Conservation (phyloP, 92 coral and sea anemone genomes). For the Epizoanthus stellaris region DNA sequence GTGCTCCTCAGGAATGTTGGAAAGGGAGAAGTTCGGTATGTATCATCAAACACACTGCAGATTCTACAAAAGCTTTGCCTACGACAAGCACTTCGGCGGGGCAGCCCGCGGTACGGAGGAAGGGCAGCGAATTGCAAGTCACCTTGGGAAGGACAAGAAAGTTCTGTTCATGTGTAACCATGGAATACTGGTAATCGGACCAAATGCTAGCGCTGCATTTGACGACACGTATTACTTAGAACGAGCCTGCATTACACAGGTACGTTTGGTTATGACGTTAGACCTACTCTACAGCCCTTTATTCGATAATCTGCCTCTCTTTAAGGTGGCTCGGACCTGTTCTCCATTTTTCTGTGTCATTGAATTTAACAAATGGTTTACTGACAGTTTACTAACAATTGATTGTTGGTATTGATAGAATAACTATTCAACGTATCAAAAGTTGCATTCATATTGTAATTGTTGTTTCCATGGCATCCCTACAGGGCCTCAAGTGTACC, state of each 20-base stretch:
- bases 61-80: constrained; percentile 76
- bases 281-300: too few species aligned
- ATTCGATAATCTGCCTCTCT: too few species aligned
- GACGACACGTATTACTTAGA: constrained; percentile 68
- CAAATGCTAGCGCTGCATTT: constrained; percentile 64
- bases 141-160: constrained; percentile 58
- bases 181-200: constrained; percentile 68
- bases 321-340: too few species aligned
- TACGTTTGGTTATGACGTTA: constrained; percentile 4
- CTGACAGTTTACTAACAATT: too few species aligned
- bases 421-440: too few species aligned
- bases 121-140: constrained; percentile 75
- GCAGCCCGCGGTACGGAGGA: constrained; percentile 54
- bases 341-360: too few species aligned
- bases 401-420: too few species aligned
- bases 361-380: too few species aligned
- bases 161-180: constrained; percentile 87
- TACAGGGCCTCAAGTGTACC: too few species aligned
- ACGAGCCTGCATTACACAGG: constrained; percentile 77
- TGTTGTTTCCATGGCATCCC: too few species aligned
- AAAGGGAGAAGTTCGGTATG: constrained; percentile 68
- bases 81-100: constrained; percentile 68
- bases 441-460: too few species aligned
- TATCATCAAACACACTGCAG: constrained; percentile 68
- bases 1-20: constrained; percentile 62